These are phyloP conservation scores for Vespertilio murinus DNA, from an alignment of 2,797 vertebrate genomes.

Conservation along the genomic window DNA sequence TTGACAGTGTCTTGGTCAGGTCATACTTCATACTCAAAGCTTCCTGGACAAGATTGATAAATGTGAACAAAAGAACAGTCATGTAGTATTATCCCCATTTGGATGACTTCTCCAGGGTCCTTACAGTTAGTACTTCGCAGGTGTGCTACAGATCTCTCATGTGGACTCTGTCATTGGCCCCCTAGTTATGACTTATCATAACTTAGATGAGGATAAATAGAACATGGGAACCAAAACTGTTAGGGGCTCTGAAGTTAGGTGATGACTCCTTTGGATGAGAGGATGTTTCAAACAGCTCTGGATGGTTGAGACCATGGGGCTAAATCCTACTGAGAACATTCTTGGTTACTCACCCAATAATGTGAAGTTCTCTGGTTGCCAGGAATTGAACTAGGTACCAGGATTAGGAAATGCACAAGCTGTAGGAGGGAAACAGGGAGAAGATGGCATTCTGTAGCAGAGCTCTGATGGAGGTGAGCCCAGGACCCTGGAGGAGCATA, in stretches of 20 bases:
- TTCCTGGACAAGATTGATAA: not conserved
- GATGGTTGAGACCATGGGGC: not conserved
- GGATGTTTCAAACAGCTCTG: not conserved
- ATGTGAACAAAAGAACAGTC: not conserved
- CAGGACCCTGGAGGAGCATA: not conserved
- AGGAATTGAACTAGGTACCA: not conserved
- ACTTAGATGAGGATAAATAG: constrained; percentile 6
- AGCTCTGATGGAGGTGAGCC: not conserved
- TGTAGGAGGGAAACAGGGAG: not conserved
- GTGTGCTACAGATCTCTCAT: not conserved
- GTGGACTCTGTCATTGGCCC: not conserved
- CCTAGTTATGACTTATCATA: not conserved
- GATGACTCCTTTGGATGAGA: not conserved
- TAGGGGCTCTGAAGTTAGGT: not conserved
- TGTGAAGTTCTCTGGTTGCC: not conserved
- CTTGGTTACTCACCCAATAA: not conserved
- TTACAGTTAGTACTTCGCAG: not conserved
- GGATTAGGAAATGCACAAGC: not conserved
- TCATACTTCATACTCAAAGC: not conserved
- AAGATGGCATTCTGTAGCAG: not conserved
- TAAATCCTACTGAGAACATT: not conserved
- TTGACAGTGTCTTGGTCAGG: not conserved
- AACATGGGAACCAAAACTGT: not conserved
- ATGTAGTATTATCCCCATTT: not conserved
- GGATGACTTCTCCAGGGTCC: not conserved